Percentiles rank a stretch among this genome's conserved stretches.
phyloP scores from a whole-genome alignment of 2,888 invertebrate genomes.

The Acanthosoma haemorrhoidale region DNA sequence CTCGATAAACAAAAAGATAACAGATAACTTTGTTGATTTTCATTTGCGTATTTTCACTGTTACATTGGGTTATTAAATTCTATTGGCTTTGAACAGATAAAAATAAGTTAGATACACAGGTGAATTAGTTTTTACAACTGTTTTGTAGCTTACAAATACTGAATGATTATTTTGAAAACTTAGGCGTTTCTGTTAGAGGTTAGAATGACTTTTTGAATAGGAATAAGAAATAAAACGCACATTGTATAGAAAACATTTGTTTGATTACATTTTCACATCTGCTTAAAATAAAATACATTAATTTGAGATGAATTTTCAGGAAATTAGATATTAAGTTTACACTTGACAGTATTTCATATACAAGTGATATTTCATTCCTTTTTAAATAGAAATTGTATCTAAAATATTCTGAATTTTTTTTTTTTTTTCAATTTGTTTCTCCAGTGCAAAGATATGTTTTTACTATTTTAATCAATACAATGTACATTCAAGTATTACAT shows the following conservation, averaged over 20 bases:
- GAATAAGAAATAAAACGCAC: not conserved
- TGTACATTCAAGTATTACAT: not conserved
- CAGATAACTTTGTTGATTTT: no score
- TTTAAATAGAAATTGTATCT: constrained; percentile 22
- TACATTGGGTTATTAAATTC: no score
- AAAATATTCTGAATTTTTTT: constrained; percentile 18
- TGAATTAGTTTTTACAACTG: no score
- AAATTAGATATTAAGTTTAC: not conserved
- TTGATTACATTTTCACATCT: constrained; percentile 6
- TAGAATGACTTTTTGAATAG: not conserved
- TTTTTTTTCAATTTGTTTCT: no score
- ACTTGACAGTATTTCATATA: not conserved
- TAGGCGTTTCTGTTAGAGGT: no score
- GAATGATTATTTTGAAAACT: no score
- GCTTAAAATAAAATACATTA: constrained; percentile 2
- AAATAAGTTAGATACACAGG: no score
- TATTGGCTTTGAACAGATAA: no score
- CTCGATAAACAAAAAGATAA: no score
- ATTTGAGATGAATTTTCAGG: not conserved
- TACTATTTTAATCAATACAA: not conserved
- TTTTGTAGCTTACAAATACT: no score
- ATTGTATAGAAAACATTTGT: not conserved
- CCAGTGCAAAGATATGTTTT: constrained; percentile 4
- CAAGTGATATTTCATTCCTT: not conserved
- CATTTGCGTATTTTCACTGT: no score